Evolutionary conservation across 2,797 vertebrate species (phyloP), one percentile per base, ranked within the genome.

Genomic region (Chanos chanos): DNA sequence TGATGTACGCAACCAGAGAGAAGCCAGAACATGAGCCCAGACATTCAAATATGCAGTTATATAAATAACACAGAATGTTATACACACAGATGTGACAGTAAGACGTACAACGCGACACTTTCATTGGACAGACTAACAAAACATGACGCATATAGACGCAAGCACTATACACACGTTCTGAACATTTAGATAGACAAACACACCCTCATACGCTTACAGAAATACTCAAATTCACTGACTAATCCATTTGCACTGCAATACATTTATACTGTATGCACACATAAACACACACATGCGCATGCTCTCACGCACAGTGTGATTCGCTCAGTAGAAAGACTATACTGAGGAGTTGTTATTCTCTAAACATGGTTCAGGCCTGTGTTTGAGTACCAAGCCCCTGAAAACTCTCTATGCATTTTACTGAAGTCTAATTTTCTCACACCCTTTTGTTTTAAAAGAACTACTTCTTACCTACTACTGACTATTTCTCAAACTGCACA

Each of bases 21-120:
- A 61, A 18, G 31, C 65, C 60, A 45, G 60, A 52, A 65, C 52
- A 27, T 72, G 39, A 77, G 51, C 19, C 28, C 47, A 22, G 12
- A 33, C 8, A 9, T 59, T 25, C 4, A 61, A 16, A 33, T 6
- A 34, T 49, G 21, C 13, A 43, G 21, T 34, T 13, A 27, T 25
- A 18, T 8, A 51, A 8, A 51, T 24, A n/a, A n/a, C n/a, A n/a
- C n/a, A n/a, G n/a, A n/a, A n/a, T n/a, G n/a, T n/a, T n/a, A n/a
- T n/a, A n/a, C n/a, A n/a, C n/a, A n/a, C n/a, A n/a, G n/a, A n/a
- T n/a, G n/a, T n/a, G n/a, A n/a, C n/a, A n/a, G n/a, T n/a, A n/a
- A n/a, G n/a, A n/a, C n/a, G n/a, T n/a, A n/a, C n/a, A n/a, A n/a
- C n/a, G n/a, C n/a, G n/a, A n/a, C n/a, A n/a, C n/a, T n/a, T n/a